A percentile compares a stretch with the other conserved stretches of the same genome.
These are phyloP conservation scores for Solenopsis fugax DNA, from an alignment of 1,140 invertebrate genomes.

Conservation along the genomic window DNA sequence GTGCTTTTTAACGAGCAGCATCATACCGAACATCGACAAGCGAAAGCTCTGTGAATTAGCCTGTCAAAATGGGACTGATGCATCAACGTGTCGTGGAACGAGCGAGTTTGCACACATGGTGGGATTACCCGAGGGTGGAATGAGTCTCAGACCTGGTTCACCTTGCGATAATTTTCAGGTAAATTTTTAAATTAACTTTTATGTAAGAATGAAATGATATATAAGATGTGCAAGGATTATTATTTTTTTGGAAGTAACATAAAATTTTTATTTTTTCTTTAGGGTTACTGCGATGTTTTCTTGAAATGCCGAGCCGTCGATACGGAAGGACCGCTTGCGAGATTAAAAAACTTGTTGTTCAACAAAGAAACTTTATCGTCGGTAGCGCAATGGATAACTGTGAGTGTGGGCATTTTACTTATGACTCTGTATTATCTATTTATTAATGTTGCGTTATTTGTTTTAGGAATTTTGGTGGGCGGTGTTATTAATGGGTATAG, in stretches of 20 bases:
- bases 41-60: conserved; percentile 97
- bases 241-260: background rate
- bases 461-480: conserved; percentile 98
- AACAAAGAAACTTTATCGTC: conserved; percentile 95
- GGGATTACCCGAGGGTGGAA: conserved; percentile 93
- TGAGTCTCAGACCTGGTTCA: conserved; percentile 96
- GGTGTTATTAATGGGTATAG: conserved; percentile 96
- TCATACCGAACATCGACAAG: conserved; percentile 94
- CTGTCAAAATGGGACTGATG: conserved; percentile 94
- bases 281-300: conserved; percentile 99
- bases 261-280: background rate
- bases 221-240: background rate
- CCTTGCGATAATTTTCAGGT: conserved; percentile 99
- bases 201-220: background rate
- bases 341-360: conserved; percentile 98
- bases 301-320: conserved; percentile 98
- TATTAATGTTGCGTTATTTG: conserved; percentile 44
- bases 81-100: conserved; percentile 93
- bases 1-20: conserved; percentile 97
- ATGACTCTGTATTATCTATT: background rate
- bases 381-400: conserved; percentile 95
- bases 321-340: conserved; percentile 98
- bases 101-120: conserved; percentile 93
- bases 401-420: conserved; percentile 79
- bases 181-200: conserved; percentile 63